A percentile compares a stretch with the other conserved stretches of the same genome.
Conservation (phyloP, 2,888 invertebrate genomes). For the Camponotus fellah region DNA sequence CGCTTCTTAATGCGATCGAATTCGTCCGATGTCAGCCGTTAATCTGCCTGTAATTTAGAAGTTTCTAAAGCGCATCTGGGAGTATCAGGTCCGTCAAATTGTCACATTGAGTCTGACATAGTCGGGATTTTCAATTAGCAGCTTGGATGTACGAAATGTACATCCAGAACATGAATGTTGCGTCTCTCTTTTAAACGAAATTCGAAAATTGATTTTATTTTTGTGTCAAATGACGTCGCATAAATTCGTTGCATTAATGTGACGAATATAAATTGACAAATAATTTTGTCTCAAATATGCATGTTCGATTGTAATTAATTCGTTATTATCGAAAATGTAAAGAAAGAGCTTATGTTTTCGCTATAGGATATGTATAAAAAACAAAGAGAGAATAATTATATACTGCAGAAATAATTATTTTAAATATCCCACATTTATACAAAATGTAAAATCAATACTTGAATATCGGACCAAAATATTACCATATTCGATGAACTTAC, state of each 20-base stretch:
- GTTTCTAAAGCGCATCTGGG: background rate
- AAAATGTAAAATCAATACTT: slow-evolving; percentile 12
- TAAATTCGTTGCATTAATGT: background rate
- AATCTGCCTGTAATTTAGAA: slow-evolving; percentile 28
- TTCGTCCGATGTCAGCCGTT: slow-evolving; percentile 7
- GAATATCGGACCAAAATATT: background rate
- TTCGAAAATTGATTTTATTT: background rate
- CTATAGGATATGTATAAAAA: background rate
- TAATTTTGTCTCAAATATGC: background rate
- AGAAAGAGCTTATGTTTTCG: background rate
- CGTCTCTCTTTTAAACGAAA: background rate
- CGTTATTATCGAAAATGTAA: background rate
- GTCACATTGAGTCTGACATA: background rate
- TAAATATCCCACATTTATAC: background rate
- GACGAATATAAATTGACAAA: background rate
- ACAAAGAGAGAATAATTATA: background rate
- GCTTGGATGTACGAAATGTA: background rate
- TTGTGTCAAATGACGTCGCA: background rate
- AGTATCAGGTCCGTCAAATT: slow-evolving; percentile 34
- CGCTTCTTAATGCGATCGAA: slow-evolving; percentile 19
- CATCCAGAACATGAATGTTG: background rate
- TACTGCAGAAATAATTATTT: slow-evolving; percentile 11
- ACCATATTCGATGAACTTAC: background rate
- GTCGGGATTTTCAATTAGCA: background rate
- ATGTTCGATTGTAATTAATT: slow-evolving; percentile 16